These are phyloP conservation scores for Eulemur rubriventer DNA, from an alignment of 2,797 vertebrate species.

Conservation along the genomic window DNA sequence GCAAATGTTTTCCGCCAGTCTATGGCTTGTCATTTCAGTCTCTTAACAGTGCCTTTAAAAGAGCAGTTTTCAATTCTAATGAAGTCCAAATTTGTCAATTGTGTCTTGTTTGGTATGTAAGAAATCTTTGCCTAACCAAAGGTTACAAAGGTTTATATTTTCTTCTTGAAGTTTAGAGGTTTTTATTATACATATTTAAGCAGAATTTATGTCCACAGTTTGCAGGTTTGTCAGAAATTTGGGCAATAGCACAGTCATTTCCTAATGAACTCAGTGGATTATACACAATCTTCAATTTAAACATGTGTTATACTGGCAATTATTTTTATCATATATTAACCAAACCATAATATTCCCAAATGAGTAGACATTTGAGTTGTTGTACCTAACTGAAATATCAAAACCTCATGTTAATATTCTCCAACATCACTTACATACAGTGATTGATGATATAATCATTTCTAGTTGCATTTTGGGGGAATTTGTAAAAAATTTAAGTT, in stretches of 20 bases:
- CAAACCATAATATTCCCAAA: background rate
- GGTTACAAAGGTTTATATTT: background rate
- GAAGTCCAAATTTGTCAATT: background rate
- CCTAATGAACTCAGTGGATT: background rate
- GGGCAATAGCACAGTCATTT: background rate
- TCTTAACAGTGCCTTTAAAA: background rate
- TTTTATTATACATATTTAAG: background rate
- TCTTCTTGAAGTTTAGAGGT: background rate
- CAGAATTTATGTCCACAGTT: background rate
- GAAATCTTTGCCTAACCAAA: background rate
- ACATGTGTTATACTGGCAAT: background rate
- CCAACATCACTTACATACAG: accelerated
- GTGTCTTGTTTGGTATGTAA: background rate
- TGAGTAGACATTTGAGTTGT: background rate
- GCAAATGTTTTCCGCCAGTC: background rate
- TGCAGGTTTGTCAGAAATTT: background rate
- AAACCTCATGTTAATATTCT: background rate
- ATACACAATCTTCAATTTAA: background rate
- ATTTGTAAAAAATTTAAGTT: background rate
- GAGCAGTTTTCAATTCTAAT: background rate
- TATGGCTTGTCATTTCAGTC: background rate
- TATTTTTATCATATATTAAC: background rate
- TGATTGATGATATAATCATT: background rate
- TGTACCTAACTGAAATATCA: background rate
- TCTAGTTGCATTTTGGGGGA: background rate